Percentiles rank a stretch among this genome's conserved stretches.
Conservation (phyloP, 2,888 invertebrate species). For the Oligia fasciuncula region DNA sequence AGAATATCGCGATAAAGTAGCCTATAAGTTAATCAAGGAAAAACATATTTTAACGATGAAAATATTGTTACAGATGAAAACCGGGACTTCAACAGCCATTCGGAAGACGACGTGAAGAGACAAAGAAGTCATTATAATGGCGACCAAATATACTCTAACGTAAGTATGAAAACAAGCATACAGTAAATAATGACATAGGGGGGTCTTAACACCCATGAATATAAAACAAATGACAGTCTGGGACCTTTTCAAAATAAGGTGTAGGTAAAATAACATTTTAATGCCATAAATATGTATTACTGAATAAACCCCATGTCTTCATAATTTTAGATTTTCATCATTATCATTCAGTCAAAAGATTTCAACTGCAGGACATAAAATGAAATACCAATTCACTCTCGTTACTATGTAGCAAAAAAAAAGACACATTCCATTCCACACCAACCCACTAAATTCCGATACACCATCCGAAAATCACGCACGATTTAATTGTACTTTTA, state of each 20-base stretch:
- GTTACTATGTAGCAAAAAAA: slow-evolving; percentile 1
- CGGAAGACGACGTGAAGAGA: slow-evolving; percentile 96
- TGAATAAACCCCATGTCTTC: not conserved
- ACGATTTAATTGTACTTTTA: slow-evolving; percentile 64
- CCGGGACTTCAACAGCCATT: slow-evolving; percentile 96
- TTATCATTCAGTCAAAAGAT: too few species aligned
- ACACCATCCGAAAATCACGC: slow-evolving; percentile 62
- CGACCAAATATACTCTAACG: slow-evolving; percentile 96
- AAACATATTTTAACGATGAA: not conserved
- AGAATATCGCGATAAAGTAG: too few species aligned
- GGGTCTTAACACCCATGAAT: not conserved
- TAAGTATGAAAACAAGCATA: slow-evolving; percentile 86
- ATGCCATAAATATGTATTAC: not conserved
- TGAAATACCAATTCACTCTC: not conserved
- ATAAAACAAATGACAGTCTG: not conserved
- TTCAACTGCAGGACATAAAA: not conserved
- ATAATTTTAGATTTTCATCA: too few species aligned
- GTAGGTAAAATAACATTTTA: too few species aligned
- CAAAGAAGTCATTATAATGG: slow-evolving; percentile 97
- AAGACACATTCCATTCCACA: not conserved
- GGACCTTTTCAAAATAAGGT: not conserved
- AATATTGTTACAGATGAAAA: slow-evolving; percentile 93
- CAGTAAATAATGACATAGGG: not conserved
- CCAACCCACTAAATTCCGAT: slow-evolving; percentile 35
- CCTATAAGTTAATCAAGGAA: not conserved